These are phyloP conservation scores for Clanis bilineata DNA, from an alignment of 2,888 invertebrate genomes.

Conservation along the genomic window DNA sequence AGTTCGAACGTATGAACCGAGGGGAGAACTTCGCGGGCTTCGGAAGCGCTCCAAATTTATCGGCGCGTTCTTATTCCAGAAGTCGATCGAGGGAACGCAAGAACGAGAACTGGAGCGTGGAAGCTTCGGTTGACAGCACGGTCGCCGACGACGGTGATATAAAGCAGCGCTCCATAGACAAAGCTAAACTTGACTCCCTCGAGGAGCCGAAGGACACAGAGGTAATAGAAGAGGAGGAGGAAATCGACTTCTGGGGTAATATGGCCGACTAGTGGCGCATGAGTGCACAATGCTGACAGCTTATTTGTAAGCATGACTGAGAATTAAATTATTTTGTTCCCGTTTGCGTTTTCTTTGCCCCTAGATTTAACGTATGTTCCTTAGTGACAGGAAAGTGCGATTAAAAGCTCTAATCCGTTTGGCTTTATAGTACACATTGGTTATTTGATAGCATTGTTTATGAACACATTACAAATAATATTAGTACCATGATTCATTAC, in stretches of 20 bases:
- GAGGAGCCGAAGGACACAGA: slow-evolving; percentile 65
- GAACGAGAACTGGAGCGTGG: slow-evolving; percentile 57
- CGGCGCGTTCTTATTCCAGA: slow-evolving; percentile 79
- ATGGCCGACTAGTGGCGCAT: slow-evolving; percentile 65
- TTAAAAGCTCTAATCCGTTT: slow-evolving; percentile 56
- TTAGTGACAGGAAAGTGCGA: slow-evolving; percentile 47
- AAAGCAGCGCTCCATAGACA: slow-evolving; percentile 49
- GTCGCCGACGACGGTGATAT: slow-evolving; percentile 43
- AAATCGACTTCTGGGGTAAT: slow-evolving; percentile 72
- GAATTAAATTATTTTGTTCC: slow-evolving; percentile 66
- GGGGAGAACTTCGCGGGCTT: slow-evolving; percentile 46
- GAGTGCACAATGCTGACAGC: slow-evolving; percentile 52
- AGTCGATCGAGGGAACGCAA: slow-evolving; percentile 74
- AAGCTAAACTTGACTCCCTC: slow-evolving; percentile 65
- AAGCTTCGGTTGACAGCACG: slow-evolving; percentile 50
- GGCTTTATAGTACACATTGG: slow-evolving; percentile 48
- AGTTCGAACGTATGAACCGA: slow-evolving; percentile 69
- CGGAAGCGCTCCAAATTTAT: slow-evolving; percentile 77
- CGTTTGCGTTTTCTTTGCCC: slow-evolving; percentile 64
- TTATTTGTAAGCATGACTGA: slow-evolving; percentile 76
- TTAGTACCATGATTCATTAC: slow-evolving; percentile 12
- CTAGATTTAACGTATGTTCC: slow-evolving; percentile 49
- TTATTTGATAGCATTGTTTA: slow-evolving; percentile 18
- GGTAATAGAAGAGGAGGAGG: slow-evolving; percentile 71
- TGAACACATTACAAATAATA: slow-evolving; percentile 8